Percentiles rank a stretch among this genome's conserved stretches.
These are phyloP conservation scores for Etheostoma spectabile DNA, from an alignment of 2,113 vertebrate species.

Conservation along the genomic window DNA sequence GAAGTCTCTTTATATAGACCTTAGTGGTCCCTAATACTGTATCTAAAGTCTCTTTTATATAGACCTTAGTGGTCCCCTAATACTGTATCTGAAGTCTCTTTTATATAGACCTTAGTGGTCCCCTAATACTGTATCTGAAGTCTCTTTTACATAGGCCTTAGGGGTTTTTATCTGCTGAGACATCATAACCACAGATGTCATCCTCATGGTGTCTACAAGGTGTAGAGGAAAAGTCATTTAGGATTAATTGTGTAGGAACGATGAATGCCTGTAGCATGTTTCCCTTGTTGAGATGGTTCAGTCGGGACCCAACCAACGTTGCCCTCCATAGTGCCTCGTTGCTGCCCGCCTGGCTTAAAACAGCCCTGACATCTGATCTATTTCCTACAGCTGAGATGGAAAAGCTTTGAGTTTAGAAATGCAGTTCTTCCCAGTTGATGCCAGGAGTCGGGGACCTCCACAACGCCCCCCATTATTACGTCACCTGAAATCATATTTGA, in stretches of 20 bases:
- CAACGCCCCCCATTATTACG: slow-evolving; percentile 28
- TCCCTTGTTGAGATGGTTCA: slow-evolving; percentile 6
- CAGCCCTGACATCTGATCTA: neutral
- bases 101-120: too few species aligned
- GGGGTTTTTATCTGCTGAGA: neutral
- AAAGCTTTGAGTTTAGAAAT: slow-evolving; percentile 23
- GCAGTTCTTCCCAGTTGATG: slow-evolving; percentile 9
- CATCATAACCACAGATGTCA: neutral
- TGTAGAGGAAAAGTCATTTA: neutral
- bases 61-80: too few species aligned
- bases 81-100: too few species aligned
- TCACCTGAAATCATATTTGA: slow-evolving; percentile 55
- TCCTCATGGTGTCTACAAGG: neutral
- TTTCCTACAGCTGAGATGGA: slow-evolving; percentile 3
- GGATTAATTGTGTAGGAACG: neutral
- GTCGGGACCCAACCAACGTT: neutral
- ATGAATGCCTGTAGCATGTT: neutral
- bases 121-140: too few species aligned
- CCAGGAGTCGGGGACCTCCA: slow-evolving; percentile 10
- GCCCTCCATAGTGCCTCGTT: neutral
- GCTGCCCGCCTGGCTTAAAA: neutral
- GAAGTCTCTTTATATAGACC: too few species aligned
- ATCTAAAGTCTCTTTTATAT: too few species aligned
- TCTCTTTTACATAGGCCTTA: too few species aligned
- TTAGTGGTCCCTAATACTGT: too few species aligned